phyloP scores from a whole-genome alignment of 1,140 invertebrate genomes.

The Goniozus legneri region DNA sequence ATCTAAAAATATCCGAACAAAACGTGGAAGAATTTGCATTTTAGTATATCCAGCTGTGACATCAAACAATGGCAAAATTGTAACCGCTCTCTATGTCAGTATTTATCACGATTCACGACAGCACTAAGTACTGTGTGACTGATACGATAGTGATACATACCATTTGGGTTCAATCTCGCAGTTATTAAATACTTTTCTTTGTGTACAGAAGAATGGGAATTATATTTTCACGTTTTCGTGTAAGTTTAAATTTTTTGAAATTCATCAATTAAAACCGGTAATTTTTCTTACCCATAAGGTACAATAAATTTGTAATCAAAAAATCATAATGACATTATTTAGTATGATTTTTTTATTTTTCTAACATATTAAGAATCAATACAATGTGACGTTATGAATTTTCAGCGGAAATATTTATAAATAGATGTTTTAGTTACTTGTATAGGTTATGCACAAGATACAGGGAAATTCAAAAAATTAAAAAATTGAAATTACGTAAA shows the following conservation, averaged over 20 bases:
- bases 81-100: slow-evolving; percentile 13
- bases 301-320: background rate
- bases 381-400: background rate
- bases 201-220: slow-evolving; percentile 45
- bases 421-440: background rate
- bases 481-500: slow-evolving; percentile 1
- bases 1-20: slow-evolving; percentile 24
- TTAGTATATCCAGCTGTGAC: slow-evolving; percentile 9
- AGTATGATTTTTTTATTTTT: background rate
- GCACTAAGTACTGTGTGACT: background rate
- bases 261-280: slow-evolving; percentile 1
- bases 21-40: slow-evolving; percentile 21
- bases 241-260: slow-evolving; percentile 35
- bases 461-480: slow-evolving; percentile 2
- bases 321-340: background rate
- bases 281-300: slow-evolving; percentile 2
- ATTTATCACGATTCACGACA: slow-evolving; percentile 2
- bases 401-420: background rate
- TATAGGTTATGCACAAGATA: slow-evolving; percentile 20
- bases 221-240: slow-evolving; percentile 48
- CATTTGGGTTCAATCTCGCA: background rate
- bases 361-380: too few species aligned
- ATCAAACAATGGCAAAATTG: slow-evolving; percentile 23
- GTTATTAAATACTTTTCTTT: background rate
- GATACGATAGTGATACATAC: background rate